Base-by-base conservation (phyloP, 1,140 invertebrate genomes). In the Drosophila pachea region DNA sequence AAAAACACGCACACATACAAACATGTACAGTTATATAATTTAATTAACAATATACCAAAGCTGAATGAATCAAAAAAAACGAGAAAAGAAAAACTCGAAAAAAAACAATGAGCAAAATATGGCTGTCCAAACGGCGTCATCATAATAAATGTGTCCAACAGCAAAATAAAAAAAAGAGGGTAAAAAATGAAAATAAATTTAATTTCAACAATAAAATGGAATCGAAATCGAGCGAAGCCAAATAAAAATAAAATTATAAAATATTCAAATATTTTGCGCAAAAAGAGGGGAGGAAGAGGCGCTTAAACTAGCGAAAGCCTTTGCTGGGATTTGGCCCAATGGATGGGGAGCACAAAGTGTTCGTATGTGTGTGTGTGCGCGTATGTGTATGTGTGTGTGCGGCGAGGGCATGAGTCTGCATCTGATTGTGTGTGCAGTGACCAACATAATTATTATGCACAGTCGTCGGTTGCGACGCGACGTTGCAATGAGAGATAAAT, bases 401-500 rank as follows among this genome's bases (percentile, higher is more conserved):
- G n/a, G 31, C 4, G 7, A 7, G 48, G 45, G 7, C 7, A 54
- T 40, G 6, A 5, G 12, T 33, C 12, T 33, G 9, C 32, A 45
- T 42, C 22, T 22, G 22, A 22, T 22, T 22, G 22, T 22, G 59
- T 59, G 75, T 68, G 56, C 32, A 56, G 40, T 68, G 74, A 63
- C 48, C 49, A 58, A 64, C 71, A 76, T 83, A 78, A 78, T 84
- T 84, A 84, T 83, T 67, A 59, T 75, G 68, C 59, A 50, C 38
- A 68, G 43, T 40, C 52, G 54, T 54, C 43, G 54, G 55, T 16
- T 32, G 22, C 48, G 29, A 14, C 33, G 36, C 32, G 59, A 53
- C 38, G 55, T 61, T 43, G 69, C 76, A 84, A 52, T 84, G 76
- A 68, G 77, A 86, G 81, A 86, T 86, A 86, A 86, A 86, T 86